These are phyloP conservation scores for Mormyrus lacerda DNA, from an alignment of 2,113 vertebrate species.

Conservation along the genomic window DNA sequence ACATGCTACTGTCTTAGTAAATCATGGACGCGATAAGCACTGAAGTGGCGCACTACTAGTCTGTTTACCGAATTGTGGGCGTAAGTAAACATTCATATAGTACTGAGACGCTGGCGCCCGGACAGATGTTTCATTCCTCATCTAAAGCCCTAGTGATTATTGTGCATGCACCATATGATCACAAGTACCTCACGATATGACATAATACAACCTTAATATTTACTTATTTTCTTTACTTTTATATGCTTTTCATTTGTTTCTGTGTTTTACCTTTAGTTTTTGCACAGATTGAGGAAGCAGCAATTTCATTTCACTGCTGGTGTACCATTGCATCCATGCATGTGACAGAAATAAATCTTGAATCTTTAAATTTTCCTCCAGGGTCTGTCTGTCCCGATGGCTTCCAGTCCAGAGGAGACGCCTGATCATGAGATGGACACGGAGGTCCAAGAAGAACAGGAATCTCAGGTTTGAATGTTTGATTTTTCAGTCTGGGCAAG, in stretches of 20 bases:
- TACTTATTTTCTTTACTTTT: neutral
- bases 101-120: too few species aligned
- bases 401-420: constrained; percentile 46
- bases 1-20: too few species aligned
- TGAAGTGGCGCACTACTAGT: too few species aligned
- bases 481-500: neutral
- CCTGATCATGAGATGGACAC: constrained; percentile 47
- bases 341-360: neutral
- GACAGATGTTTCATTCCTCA: too few species aligned
- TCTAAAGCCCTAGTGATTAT: too few species aligned
- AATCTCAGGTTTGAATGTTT: constrained; percentile 60
- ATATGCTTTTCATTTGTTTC: neutral
- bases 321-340: neutral
- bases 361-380: constrained; percentile 14
- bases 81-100: too few species aligned
- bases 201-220: too few species aligned
- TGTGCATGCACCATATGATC: too few species aligned
- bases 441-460: constrained; percentile 58
- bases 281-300: neutral
- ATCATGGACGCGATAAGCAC: too few species aligned
- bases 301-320: neutral
- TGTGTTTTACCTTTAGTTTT: neutral
- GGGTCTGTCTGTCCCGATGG: constrained; percentile 34
- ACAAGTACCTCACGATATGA: too few species aligned
- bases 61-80: too few species aligned